Evolutionary conservation across 1,140 invertebrate genomes (phyloP).

Genomic region (Phymorhynchus buccinoides): DNA sequence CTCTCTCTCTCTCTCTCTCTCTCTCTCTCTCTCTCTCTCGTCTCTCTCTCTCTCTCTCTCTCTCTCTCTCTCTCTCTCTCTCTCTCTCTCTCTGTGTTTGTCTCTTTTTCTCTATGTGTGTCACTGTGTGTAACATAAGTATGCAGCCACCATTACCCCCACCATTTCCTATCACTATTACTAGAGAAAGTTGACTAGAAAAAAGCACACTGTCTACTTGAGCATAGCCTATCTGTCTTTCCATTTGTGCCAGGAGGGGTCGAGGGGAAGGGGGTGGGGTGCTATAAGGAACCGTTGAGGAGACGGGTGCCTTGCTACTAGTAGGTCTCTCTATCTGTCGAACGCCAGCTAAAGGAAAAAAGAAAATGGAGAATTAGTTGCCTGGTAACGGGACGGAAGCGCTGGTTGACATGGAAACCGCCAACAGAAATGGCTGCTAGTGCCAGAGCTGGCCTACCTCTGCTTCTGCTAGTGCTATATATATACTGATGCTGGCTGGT

Average conservation of each 20-base stretch:
- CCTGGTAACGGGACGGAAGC: conserved; percentile 27
- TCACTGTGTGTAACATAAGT: too few relatives aligned
- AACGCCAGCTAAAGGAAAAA: too few relatives aligned
- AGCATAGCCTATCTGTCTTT: too few relatives aligned
- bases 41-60: not conserved
- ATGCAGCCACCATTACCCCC: too few relatives aligned
- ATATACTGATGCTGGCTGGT: too few relatives aligned
- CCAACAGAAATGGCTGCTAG: conserved; percentile 30
- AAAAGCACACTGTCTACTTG: too few relatives aligned
- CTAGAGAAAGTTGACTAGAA: too few relatives aligned
- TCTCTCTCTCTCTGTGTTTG: not conserved
- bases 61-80: not conserved
- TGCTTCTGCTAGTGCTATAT: not conserved
- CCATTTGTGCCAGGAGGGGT: too few relatives aligned
- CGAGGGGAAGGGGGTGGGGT: not conserved
- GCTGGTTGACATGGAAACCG: conserved; percentile 35
- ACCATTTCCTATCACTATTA: too few relatives aligned
- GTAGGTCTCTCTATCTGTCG: too few relatives aligned
- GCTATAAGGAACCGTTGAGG: not conserved
- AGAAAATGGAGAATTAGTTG: conserved; percentile 37
- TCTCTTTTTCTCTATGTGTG: too few relatives aligned
- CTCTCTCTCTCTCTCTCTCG: not conserved
- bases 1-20: not conserved
- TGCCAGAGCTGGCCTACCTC: too few relatives aligned
- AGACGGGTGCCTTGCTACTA: not conserved